Percentiles rank a stretch among this genome's conserved stretches.
phyloP scores from a whole-genome alignment of 2,113 vertebrate species.

The Vombatus ursinus region DNA sequence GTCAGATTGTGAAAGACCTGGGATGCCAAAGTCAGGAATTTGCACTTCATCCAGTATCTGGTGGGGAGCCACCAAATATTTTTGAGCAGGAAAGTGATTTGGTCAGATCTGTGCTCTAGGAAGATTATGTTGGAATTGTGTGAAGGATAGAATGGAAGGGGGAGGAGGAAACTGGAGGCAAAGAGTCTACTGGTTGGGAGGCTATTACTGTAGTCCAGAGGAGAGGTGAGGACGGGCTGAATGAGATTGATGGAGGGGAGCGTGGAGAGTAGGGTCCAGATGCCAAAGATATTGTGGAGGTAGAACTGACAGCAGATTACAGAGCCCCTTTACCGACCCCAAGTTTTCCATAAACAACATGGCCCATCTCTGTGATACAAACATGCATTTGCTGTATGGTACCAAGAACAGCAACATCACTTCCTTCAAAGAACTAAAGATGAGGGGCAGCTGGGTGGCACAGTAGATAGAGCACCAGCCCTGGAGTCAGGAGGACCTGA shows the following conservation, averaged over 20 bases:
- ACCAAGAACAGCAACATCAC: background rate
- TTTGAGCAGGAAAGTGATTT: background rate
- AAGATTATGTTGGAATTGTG: background rate
- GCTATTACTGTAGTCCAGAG: background rate
- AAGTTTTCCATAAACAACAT: background rate
- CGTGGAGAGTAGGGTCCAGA: background rate
- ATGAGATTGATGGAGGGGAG: background rate
- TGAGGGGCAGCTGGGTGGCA: too few species aligned
- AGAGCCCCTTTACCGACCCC: background rate
- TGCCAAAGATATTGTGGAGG: background rate
- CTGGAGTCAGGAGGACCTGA: too few species aligned
- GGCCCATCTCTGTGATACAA: too few species aligned
- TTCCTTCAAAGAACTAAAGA: background rate
- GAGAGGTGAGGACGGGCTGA: background rate
- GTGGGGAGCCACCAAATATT: background rate
- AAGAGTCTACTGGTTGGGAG: background rate
- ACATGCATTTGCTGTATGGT: background rate
- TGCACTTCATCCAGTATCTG: background rate
- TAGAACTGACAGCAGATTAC: background rate
- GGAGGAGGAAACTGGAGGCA: background rate
- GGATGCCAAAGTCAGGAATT: background rate
- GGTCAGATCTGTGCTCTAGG: background rate
- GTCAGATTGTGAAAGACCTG: background rate
- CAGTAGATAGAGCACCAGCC: too few species aligned
- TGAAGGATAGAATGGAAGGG: background rate